These are phyloP conservation scores for Urosaurus nigricauda DNA, from an alignment of 2,797 vertebrate genomes.

Conservation along the genomic window DNA sequence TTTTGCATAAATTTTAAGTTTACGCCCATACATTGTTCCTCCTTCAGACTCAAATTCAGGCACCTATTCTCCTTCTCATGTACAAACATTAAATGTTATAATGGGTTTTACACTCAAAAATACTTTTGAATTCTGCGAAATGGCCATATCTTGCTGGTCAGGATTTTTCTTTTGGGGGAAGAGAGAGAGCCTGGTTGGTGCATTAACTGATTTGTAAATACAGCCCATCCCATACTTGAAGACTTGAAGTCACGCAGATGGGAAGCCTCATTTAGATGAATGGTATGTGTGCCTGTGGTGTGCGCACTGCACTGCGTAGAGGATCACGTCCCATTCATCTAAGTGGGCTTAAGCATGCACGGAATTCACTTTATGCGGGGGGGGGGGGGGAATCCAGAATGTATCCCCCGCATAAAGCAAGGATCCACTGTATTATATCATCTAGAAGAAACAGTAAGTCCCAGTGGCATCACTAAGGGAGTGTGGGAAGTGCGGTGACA, in stretches of 20 bases:
- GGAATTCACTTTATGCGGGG: no score
- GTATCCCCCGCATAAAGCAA: no score
- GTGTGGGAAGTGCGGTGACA: no score
- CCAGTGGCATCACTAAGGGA: no score
- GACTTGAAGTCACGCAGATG: no score
- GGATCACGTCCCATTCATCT: no score
- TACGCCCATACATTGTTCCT: conserved; percentile 69
- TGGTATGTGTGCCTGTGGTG: no score
- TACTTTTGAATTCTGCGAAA: conserved; percentile 70
- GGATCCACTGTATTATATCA: conserved; percentile 56
- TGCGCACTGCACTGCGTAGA: no score
- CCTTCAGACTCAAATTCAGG: background rate
- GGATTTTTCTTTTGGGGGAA: conserved; percentile 54
- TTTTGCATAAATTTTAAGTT: conserved; percentile 63
- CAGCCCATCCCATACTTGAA: no score
- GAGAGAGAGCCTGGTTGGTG: conserved; percentile 46
- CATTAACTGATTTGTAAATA: conserved; percentile 58
- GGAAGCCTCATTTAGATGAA: no score
- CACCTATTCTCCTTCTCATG: background rate
- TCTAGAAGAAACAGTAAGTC: conserved; percentile 51
- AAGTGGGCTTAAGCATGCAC: no score
- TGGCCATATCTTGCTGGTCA: conserved; percentile 51
- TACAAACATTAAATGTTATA: background rate
- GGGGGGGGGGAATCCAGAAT: no score
- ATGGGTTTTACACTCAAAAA: conserved; percentile 80